phyloP scores from a whole-genome alignment of 2,797 vertebrate species.

The Florisuga fusca region DNA sequence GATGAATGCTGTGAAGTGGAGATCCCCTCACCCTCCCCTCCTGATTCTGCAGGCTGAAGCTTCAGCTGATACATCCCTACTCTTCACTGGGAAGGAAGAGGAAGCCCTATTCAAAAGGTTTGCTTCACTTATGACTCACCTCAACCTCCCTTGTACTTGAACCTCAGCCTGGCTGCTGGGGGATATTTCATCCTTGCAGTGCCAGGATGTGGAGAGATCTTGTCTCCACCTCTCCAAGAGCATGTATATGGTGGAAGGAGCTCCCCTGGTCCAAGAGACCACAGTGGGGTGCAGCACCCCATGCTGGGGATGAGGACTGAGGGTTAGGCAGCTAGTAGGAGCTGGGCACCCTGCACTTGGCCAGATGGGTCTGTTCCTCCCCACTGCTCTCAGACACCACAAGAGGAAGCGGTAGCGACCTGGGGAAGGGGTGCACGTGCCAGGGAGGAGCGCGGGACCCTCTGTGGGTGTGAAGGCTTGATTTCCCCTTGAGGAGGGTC shows the following conservation, averaged over 20 bases:
- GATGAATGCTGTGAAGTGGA: background rate
- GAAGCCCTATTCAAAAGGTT: background rate
- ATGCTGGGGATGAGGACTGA: fast-evolving
- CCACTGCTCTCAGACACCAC: slow-evolving; percentile 22
- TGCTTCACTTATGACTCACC: fast-evolving
- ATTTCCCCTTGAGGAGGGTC: background rate
- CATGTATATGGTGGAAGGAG: fast-evolving
- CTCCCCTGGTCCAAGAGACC: background rate
- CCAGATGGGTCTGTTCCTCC: slow-evolving; percentile 21
- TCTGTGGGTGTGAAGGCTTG: background rate
- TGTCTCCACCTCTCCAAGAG: background rate
- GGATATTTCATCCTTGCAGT: background rate
- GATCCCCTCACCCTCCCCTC: background rate
- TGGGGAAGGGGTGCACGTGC: background rate
- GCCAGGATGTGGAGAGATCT: fast-evolving
- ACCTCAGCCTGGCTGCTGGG: fast-evolving
- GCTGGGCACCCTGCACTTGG: background rate
- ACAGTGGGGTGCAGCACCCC: fast-evolving
- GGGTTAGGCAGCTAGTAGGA: background rate
- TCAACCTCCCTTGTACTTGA: background rate
- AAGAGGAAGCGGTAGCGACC: background rate
- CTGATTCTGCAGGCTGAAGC: background rate
- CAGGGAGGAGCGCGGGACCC: background rate
- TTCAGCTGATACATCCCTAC: background rate
- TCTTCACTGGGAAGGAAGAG: fast-evolving